A percentile compares a stretch with the other conserved stretches of the same genome.
Conservation (phyloP, 1,140 invertebrate genomes). For the Stenopsyche tienmushanensis region DNA sequence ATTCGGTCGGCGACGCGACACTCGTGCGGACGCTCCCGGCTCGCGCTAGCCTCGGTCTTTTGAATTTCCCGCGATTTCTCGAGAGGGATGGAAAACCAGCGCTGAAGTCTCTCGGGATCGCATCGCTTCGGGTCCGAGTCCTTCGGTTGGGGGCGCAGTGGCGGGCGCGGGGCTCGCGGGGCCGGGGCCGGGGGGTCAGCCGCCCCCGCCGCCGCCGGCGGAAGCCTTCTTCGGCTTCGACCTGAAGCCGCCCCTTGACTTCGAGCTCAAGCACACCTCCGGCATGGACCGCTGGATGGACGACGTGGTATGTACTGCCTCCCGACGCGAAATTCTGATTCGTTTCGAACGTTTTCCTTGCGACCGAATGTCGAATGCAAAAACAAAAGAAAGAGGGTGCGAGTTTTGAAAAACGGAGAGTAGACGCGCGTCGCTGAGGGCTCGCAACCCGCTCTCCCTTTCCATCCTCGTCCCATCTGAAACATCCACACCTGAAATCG, state of each 20-base stretch:
- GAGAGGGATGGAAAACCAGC: too few relatives aligned
- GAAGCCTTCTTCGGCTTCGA: slow-evolving; percentile 24
- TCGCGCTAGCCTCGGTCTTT: background rate
- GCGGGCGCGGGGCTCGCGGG: background rate
- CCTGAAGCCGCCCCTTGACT: slow-evolving; percentile 19
- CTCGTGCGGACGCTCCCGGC: background rate
- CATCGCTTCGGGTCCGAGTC: background rate
- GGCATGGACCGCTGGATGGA: slow-evolving; percentile 40
- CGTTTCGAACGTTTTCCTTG: too few relatives aligned
- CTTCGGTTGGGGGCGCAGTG: background rate
- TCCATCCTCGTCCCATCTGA: too few relatives aligned
- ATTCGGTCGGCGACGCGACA: background rate
- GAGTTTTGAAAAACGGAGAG: too few relatives aligned
- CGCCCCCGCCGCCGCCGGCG: background rate
- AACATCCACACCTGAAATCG: too few relatives aligned
- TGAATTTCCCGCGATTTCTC: too few relatives aligned
- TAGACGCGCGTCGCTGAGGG: too few relatives aligned
- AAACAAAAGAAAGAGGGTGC: too few relatives aligned
- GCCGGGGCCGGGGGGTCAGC: too few relatives aligned
- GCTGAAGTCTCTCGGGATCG: background rate
- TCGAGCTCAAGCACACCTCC: slow-evolving; percentile 27
- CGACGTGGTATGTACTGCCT: slow-evolving; percentile 32
- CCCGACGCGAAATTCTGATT: too few relatives aligned
- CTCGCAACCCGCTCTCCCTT: too few relatives aligned
- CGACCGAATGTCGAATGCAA: too few relatives aligned